A percentile compares a stretch with the other conserved stretches of the same genome.
These are phyloP conservation scores for Pagrus major DNA, from an alignment of 2,113 vertebrate species.

Conservation along the genomic window DNA sequence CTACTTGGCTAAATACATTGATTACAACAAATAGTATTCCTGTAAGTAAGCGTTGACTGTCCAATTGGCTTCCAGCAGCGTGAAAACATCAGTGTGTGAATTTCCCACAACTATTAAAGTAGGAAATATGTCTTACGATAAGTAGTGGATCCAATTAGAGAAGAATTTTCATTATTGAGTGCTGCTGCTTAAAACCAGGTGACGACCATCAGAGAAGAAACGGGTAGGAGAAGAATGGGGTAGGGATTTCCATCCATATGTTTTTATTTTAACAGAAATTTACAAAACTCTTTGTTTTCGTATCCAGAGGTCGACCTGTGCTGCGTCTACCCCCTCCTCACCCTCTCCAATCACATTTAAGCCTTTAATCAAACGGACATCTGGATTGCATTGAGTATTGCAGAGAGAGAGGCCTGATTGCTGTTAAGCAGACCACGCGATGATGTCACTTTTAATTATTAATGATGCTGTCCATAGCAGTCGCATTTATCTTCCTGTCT, in stretches of 20 bases:
- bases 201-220: slow-evolving; percentile 48
- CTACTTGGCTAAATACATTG: slow-evolving; percentile 5
- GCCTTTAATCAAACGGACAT: slow-evolving; percentile 82
- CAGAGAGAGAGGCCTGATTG: slow-evolving; percentile 78
- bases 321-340: slow-evolving; percentile 36
- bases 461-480: slow-evolving; percentile 76
- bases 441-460: slow-evolving; percentile 85
- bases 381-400: slow-evolving; percentile 77
- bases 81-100: slow-evolving; percentile 22
- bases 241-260: slow-evolving; percentile 68
- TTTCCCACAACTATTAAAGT: slow-evolving; percentile 62
- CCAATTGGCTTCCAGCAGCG: slow-evolving; percentile 22
- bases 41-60: neutral
- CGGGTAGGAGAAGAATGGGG: neutral
- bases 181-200: slow-evolving; percentile 58
- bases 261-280: slow-evolving; percentile 79
- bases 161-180: slow-evolving; percentile 60
- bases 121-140: slow-evolving; percentile 50
- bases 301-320: slow-evolving; percentile 65
- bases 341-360: slow-evolving; percentile 67
- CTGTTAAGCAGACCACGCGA: slow-evolving; percentile 80
- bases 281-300: slow-evolving; percentile 78
- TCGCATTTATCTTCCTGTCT: slow-evolving; percentile 76
- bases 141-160: slow-evolving; percentile 67
- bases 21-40: slow-evolving; percentile 24